phyloP scores from a whole-genome alignment of 2,888 invertebrate genomes.

The Cheilosia grossa region DNA sequence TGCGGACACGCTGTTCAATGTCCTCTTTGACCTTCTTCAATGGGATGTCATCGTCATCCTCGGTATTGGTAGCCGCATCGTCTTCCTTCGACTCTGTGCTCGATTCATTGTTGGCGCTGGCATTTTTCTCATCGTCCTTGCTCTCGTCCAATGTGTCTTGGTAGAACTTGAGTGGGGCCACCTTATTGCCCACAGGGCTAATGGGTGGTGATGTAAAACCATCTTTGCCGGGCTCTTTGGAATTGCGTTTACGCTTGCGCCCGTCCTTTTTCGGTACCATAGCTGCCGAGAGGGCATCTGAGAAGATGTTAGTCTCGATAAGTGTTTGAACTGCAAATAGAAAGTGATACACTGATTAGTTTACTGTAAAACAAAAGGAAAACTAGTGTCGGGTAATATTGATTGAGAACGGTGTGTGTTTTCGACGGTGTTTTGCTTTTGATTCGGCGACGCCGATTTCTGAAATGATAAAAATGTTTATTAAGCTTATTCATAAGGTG shows the following conservation, averaged over 20 bases:
- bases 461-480: conserved; percentile 27
- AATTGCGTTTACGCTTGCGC: conserved; percentile 90
- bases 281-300: conserved; percentile 93
- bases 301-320: conserved; percentile 96
- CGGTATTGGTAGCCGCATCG: conserved; percentile 83
- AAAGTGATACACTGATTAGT: conserved; percentile 4
- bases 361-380: conserved; percentile 42
- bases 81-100: conserved; percentile 80
- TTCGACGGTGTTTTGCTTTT: conserved; percentile 42
- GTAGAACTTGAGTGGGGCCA: conserved; percentile 91
- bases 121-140: conserved; percentile 79
- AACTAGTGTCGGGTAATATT: conserved; percentile 1
- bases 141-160: conserved; percentile 92
- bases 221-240: conserved; percentile 85
- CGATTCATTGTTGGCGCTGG: conserved; percentile 26
- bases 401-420: background rate
- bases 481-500: background rate
- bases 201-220: conserved; percentile 85
- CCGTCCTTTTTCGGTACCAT: conserved; percentile 89
- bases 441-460: conserved; percentile 18
- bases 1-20: conserved; percentile 81
- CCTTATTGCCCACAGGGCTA: conserved; percentile 83
- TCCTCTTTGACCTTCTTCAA: conserved; percentile 82
- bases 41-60: conserved; percentile 82
- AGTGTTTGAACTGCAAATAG: conserved; percentile 88